Base-by-base conservation (phyloP, 2,113 vertebrate species). In the Ammodytes marinus region DNA sequence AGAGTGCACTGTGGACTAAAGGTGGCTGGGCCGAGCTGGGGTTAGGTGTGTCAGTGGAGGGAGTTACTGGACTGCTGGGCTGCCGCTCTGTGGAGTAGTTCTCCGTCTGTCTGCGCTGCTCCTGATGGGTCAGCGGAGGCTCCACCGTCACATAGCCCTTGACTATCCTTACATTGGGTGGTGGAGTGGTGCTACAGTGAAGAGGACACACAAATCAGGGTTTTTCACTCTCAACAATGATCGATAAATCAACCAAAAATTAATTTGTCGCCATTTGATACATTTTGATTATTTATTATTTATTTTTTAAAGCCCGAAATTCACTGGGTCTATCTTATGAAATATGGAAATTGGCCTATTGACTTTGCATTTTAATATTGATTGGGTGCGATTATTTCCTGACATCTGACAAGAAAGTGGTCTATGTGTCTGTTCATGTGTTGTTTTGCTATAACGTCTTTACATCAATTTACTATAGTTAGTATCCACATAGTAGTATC, bases 91-190 rank as follows among this genome's bases (percentile, higher is more conserved):
- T 69, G 10, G 60, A 3, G 5, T 68, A 40, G 55, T 73, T 49
- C 6, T 85, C 74, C 10, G 58, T 66, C 74, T 80, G 73, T 50
- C 89, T 88, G 49, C 37, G 93, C 66, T 91, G 94, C 80, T 94
- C 83, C 57, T 92, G 92, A 40, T 82, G 92, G 40, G 88, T 94
- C 50, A 95, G 85, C 1, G 93, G 95, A 53, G 97, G 94, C 57
- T 95, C 95, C 84, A 95, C 94, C 0, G 97, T 97, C 84, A 96
- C 93, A 3, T 97, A 96, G 80, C 95, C 95, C 2, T 97, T 96
- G 15, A 96, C 96, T 89, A 96, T 96, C 91, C 95, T 96, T 69
- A 96, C 79, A 8, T 94, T 96, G 0, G 96, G 95, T 14, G 95
- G 92, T 0, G 95, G 94, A 3, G 96, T 97, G 4, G 97, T 97